phyloP scores from a whole-genome alignment of 2,797 vertebrate genomes.

The Ctenosaura bakeri region DNA sequence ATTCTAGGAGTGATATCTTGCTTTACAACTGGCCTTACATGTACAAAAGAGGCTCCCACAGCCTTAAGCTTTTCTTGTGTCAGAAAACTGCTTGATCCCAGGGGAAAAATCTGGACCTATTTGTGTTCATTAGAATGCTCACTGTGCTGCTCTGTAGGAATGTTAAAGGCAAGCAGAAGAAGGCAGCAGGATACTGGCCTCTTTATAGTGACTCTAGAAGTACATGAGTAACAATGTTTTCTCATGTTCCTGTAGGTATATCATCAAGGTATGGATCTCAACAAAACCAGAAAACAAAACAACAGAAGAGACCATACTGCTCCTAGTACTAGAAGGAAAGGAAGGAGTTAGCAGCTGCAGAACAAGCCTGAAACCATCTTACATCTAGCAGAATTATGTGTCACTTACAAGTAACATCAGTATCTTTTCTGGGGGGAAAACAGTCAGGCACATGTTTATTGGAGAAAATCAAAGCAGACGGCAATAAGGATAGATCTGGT shows the following conservation, averaged over 20 bases:
- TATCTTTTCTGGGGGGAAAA: slow-evolving; percentile 37
- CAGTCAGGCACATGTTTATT: slow-evolving; percentile 3
- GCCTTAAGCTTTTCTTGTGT: neutral
- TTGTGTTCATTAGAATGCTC: slow-evolving; percentile 39
- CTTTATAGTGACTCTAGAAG: neutral
- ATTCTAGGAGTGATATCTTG: neutral
- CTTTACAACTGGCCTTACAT: slow-evolving; percentile 16
- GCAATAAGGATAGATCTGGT: slow-evolving; percentile 24
- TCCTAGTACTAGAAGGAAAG: slow-evolving; percentile 39
- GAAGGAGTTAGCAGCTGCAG: slow-evolving; percentile 30
- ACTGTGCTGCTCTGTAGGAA: neutral
- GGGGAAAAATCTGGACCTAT: slow-evolving; percentile 10
- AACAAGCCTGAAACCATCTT: slow-evolving; percentile 4
- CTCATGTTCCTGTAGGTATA: slow-evolving; percentile 17
- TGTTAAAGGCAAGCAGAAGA: slow-evolving; percentile 42
- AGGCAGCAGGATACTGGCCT: neutral
- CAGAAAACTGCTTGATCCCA: slow-evolving; percentile 36
- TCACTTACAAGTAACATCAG: slow-evolving; percentile 31
- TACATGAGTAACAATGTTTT: neutral
- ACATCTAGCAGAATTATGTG: slow-evolving; percentile 16
- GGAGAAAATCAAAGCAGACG: slow-evolving; percentile 49
- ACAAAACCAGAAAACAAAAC: slow-evolving; percentile 4
- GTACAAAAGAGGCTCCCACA: slow-evolving; percentile 19
- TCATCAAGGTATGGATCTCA: slow-evolving; percentile 19
- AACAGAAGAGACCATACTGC: neutral